Conservation (phyloP, 2,113 vertebrate genomes). For the Nanorana parkeri region DNA sequence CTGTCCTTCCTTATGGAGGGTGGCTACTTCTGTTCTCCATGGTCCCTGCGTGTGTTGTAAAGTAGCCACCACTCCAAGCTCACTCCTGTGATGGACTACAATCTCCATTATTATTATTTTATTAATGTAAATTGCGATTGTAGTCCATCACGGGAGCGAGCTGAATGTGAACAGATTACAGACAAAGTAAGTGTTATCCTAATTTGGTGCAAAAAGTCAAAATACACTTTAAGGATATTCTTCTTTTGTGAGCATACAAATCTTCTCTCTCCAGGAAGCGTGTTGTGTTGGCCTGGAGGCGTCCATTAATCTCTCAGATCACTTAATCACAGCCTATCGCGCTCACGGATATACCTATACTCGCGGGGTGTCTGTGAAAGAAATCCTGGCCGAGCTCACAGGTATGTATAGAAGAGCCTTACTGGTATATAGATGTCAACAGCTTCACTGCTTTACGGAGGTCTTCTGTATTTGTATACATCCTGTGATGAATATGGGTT, state of each 20-base stretch:
- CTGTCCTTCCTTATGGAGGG: no score
- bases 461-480: not conserved
- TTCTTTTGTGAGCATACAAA: not conserved
- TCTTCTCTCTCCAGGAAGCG: constrained; percentile 81
- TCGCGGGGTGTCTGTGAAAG: constrained; percentile 84
- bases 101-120: no score
- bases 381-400: constrained; percentile 94
- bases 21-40: no score
- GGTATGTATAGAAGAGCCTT: constrained; percentile 71
- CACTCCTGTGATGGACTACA: no score
- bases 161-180: no score
- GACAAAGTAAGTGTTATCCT: no score
- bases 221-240: not conserved
- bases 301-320: constrained; percentile 88
- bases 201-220: no score
- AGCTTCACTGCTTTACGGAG: not conserved
- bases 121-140: no score
- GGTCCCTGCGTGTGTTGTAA: no score
- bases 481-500: not conserved
- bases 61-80: no score
- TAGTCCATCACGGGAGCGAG: no score
- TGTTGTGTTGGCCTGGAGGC: constrained; percentile 93
- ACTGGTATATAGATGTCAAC: not conserved
- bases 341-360: constrained; percentile 91
- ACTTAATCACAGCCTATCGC: constrained; percentile 94